phyloP scores from a whole-genome alignment of 2,888 invertebrate species.

The Adelphocoris suturalis region DNA sequence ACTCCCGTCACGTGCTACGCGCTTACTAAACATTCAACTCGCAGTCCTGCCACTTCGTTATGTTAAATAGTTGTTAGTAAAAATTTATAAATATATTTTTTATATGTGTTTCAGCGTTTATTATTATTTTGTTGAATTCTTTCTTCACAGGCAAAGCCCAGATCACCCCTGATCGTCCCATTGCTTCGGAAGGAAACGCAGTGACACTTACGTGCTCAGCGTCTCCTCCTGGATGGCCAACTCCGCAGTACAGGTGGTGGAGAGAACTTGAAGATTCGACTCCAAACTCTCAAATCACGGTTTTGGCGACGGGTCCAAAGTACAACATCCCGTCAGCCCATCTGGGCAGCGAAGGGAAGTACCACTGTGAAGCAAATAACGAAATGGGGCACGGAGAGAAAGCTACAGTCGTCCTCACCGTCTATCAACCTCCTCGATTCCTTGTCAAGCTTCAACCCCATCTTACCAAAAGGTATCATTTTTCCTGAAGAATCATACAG shows the following conservation, averaged over 20 bases:
- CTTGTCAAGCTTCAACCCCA: slow-evolving; percentile 90
- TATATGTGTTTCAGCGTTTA: no score
- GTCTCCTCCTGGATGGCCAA: slow-evolving; percentile 95
- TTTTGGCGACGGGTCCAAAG: slow-evolving; percentile 88
- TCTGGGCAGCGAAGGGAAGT: slow-evolving; percentile 91
- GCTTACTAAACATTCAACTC: no score
- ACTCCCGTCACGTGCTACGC: no score
- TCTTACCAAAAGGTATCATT: slow-evolving; percentile 83
- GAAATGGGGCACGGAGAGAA: slow-evolving; percentile 92
- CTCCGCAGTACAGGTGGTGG: slow-evolving; percentile 92
- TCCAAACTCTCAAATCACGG: slow-evolving; percentile 79
- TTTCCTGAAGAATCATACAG: not conserved
- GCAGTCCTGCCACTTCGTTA: no score
- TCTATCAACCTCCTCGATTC: slow-evolving; percentile 93
- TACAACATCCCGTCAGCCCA: slow-evolving; percentile 92
- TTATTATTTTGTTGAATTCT: no score
- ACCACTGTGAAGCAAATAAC: slow-evolving; percentile 94
- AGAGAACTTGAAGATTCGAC: slow-evolving; percentile 75
- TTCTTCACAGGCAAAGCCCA: slow-evolving; percentile 83
- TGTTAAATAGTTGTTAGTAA: no score
- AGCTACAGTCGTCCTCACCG: slow-evolving; percentile 90
- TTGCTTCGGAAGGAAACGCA: slow-evolving; percentile 90
- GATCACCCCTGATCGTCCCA: slow-evolving; percentile 90
- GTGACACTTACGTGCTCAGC: slow-evolving; percentile 92
- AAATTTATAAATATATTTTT: no score